Percentiles rank a stretch among this genome's conserved stretches.
Evolutionary conservation across 2,888 invertebrate genomes (phyloP).

Genomic region (Blomia tropicalis): DNA sequence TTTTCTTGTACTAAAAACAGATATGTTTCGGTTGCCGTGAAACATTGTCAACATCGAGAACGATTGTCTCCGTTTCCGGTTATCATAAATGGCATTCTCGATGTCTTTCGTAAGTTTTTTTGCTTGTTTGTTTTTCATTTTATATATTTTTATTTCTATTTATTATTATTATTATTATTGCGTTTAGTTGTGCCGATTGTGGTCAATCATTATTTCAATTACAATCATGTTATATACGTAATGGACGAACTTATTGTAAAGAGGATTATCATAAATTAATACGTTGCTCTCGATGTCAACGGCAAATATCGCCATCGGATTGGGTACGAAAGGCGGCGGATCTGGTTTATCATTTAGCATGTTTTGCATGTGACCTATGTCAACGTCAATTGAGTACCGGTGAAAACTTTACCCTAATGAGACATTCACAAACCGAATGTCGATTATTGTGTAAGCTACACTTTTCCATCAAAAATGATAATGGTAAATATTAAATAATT

Average conservation of each 20-base stretch:
- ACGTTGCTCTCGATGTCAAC: slow-evolving; percentile 86
- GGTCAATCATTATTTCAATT: slow-evolving; percentile 20
- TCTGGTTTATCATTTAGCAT: slow-evolving; percentile 84
- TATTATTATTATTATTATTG: neutral
- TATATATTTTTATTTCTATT: neutral
- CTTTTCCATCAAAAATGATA: slow-evolving; percentile 45
- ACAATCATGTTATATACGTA: slow-evolving; percentile 22
- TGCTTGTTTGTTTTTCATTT: neutral
- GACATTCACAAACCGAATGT: slow-evolving; percentile 38
- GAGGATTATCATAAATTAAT: slow-evolving; percentile 38
- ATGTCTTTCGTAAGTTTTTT: slow-evolving; percentile 24
- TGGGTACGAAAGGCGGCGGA: slow-evolving; percentile 92
- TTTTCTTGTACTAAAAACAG: too few species aligned
- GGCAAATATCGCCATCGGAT: slow-evolving; percentile 81
- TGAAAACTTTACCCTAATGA: slow-evolving; percentile 79
- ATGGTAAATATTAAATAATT: slow-evolving; percentile 1
- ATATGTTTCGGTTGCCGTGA: slow-evolving; percentile 23
- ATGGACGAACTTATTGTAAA: slow-evolving; percentile 25
- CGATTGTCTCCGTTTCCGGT: slow-evolving; percentile 24
- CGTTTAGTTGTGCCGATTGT: slow-evolving; percentile 23
- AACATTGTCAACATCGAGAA: slow-evolving; percentile 20
- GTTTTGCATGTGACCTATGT: slow-evolving; percentile 94
- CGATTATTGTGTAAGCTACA: slow-evolving; percentile 91
- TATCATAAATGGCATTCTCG: slow-evolving; percentile 26
- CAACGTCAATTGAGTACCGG: slow-evolving; percentile 80